A percentile compares a stretch with the other conserved stretches of the same genome.
Evolutionary conservation across 2,888 invertebrate genomes (phyloP).

Genomic region (Chrysolina oricalcia): DNA sequence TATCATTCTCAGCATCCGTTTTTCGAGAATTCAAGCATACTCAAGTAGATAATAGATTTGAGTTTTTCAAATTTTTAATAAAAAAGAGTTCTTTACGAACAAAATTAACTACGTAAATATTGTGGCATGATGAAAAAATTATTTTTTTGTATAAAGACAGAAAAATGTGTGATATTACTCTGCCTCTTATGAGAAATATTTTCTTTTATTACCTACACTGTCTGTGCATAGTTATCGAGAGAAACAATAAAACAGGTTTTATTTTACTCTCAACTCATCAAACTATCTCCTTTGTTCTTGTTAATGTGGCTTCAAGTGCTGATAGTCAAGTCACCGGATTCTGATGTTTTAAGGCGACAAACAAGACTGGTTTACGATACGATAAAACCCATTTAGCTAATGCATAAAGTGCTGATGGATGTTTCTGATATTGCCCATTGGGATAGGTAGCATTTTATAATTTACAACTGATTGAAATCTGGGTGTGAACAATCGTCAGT

Average conservation of each 20-base stretch:
- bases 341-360: background rate
- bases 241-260: background rate
- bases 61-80: too few species aligned
- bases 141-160: too few species aligned
- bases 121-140: too few species aligned
- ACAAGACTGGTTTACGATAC: slow-evolving; percentile 7
- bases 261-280: background rate
- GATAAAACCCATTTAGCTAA: slow-evolving; percentile 18
- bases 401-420: slow-evolving; percentile 14
- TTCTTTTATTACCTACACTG: too few species aligned
- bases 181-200: too few species aligned
- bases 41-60: too few species aligned
- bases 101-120: too few species aligned
- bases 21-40: too few species aligned
- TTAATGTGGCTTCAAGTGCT: background rate
- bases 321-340: slow-evolving; percentile 17
- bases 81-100: too few species aligned
- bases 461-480: slow-evolving; percentile 15
- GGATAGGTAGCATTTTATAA: slow-evolving; percentile 15
- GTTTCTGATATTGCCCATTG: slow-evolving; percentile 8
- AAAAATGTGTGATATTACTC: too few species aligned
- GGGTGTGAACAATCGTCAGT: slow-evolving; percentile 10
- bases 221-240: background rate
- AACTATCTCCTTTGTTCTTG: background rate
- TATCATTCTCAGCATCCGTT: too few species aligned